Base-by-base conservation (phyloP, 2,113 vertebrate genomes). In the Ochotona curzoniae region DNA sequence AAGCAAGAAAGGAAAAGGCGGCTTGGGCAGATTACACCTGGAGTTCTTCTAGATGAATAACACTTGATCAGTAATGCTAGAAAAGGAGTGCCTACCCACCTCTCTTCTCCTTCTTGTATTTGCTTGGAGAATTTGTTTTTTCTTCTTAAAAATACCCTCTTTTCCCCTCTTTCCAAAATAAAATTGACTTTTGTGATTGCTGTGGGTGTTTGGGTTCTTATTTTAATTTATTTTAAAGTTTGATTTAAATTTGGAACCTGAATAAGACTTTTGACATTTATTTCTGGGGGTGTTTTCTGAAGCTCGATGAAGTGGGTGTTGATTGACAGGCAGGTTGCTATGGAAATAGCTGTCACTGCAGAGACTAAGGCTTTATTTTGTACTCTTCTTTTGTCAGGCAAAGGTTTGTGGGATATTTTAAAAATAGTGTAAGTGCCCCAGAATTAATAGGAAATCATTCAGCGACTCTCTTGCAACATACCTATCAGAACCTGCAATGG, bases 231-330 rank as follows among this genome's bases (percentile, higher is more conserved):
- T 74, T 92, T 61, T 87, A 93, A 98, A 97, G 90, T 93, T 96
- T 94, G 79, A 94, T 96, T 97, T 97, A 97, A 98, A 98, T 97
- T 80, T 97, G 96, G 96, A 98, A 97, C 89, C 57, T 76, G 86
- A 84, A 94, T 91, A 96, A 97, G 94, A 85, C 95, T 95, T 95
- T 81, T 94, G 96, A 91, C 91, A 97, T 96, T 91, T 93, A 86
- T 87, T 97, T 96, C 96, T 96, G 85, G 81, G 93, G 87, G 90
- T 96, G 97, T 95, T 96, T 94, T 96, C 96, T 97, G 97, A 97
- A 97, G 97, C 85, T 90, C 51, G 95, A 94, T 93, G 94, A 97
- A 93, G 95, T 88, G 67, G 96, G 97, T 96, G 97, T 97, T 96
- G 93, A 98, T 84, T 97, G 97, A 98, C 96, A 93, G 93, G 93